Evolutionary conservation across 2,797 vertebrate genomes (phyloP).

Genomic region (Sebastes hubbsi): DNA sequence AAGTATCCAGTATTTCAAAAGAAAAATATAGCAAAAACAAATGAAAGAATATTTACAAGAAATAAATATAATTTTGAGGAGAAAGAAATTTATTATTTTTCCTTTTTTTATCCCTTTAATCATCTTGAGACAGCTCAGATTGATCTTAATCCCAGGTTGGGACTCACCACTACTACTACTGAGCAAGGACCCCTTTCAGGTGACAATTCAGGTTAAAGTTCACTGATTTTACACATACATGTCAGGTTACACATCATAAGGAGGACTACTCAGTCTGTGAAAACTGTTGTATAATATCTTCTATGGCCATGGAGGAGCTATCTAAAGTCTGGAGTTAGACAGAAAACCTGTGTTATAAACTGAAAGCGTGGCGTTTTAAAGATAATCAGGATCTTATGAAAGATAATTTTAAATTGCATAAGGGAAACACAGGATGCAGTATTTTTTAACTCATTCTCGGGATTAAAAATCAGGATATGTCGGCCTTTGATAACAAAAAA

Average conservation of each 20-base stretch:
- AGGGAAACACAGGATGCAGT: neutral
- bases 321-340: neutral
- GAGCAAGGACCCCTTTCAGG: neutral
- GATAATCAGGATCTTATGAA: neutral
- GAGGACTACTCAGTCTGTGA: neutral
- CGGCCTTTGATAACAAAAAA: neutral
- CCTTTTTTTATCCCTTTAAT: neutral
- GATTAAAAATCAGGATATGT: neutral
- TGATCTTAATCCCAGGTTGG: neutral
- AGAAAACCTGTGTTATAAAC: neutral
- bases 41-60: neutral
- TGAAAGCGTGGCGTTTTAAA: neutral
- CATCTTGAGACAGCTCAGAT: neutral
- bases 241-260: neutral
- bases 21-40: neutral
- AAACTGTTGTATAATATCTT: neutral
- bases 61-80: neutral
- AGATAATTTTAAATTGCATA: neutral
- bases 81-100: neutral
- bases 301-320: neutral
- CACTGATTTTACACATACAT: neutral
- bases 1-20: neutral
- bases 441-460: neutral
- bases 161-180: neutral
- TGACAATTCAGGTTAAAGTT: neutral